phyloP scores from a whole-genome alignment of 2,797 vertebrate genomes.

The Helarctos malayanus region DNA sequence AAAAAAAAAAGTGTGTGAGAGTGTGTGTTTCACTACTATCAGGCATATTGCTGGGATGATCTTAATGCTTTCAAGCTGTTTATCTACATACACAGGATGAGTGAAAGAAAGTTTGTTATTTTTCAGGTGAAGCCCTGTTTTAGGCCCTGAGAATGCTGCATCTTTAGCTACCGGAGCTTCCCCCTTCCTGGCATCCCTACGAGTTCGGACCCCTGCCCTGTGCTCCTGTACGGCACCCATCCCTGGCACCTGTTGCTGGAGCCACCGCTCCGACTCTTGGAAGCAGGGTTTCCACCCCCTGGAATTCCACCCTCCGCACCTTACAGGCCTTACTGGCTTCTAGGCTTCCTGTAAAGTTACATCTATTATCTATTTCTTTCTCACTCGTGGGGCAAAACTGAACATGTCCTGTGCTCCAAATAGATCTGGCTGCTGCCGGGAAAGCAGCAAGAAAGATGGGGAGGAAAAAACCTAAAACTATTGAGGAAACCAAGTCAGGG shows the following conservation, averaged over 20 bases:
- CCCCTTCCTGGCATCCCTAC: neutral
- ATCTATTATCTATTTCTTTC: neutral
- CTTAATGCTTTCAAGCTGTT: neutral
- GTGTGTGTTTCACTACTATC: neutral
- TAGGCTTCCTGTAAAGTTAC: neutral
- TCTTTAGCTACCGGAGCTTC: fast-evolving
- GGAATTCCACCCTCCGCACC: neutral
- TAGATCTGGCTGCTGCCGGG: no score
- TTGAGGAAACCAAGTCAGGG: neutral
- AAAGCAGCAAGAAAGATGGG: neutral
- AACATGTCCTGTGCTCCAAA: neutral
- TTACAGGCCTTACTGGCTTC: neutral
- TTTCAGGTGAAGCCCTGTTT: neutral
- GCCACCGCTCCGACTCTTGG: neutral
- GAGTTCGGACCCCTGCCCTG: fast-evolving
- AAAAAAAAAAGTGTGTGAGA: neutral
- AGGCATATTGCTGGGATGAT: neutral
- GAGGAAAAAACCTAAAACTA: neutral
- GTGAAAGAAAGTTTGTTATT: neutral
- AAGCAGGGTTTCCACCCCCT: no score
- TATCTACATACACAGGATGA: neutral
- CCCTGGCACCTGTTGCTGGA: fast-evolving
- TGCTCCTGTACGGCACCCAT: fast-evolving
- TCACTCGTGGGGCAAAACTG: neutral
- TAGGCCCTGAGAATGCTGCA: fast-evolving